Conservation (phyloP, 1,140 invertebrate genomes). For the Drosophila ambigua region DNA sequence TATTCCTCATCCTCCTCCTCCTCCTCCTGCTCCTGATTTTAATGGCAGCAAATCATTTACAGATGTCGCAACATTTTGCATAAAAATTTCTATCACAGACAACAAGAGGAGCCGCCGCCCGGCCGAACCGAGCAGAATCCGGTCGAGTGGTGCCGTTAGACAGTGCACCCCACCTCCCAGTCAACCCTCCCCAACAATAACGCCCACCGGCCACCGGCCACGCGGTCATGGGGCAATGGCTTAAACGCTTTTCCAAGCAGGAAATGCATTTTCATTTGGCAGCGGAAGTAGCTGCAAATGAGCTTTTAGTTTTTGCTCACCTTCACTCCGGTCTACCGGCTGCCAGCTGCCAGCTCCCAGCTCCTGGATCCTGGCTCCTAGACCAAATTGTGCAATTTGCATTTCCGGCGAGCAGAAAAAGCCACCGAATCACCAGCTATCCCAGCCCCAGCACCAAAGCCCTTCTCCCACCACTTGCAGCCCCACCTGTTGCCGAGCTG, state of each 20-base stretch:
- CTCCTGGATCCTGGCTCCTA: background rate
- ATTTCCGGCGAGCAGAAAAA: constrained; percentile 39
- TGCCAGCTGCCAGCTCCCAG: background rate
- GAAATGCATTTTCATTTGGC: constrained; percentile 83
- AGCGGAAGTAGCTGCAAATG: constrained; percentile 83
- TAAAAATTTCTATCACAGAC: constrained; percentile 70
- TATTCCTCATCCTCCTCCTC: constrained; percentile 1
- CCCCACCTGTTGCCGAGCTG: constrained; percentile 37
- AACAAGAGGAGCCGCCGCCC: constrained; percentile 2
- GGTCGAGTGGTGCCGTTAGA: background rate
- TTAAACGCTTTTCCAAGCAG: constrained; percentile 76
- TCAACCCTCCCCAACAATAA: too few species aligned
- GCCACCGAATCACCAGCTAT: background rate
- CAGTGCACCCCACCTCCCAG: background rate
- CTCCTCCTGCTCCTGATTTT: constrained; percentile 27
- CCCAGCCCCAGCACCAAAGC: background rate
- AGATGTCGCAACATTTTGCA: constrained; percentile 78
- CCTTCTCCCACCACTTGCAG: background rate
- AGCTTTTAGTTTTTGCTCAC: constrained; percentile 82
- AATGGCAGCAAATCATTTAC: constrained; percentile 79
- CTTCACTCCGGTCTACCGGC: constrained; percentile 31
- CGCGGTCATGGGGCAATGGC: constrained; percentile 7
- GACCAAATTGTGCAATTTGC: constrained; percentile 30
- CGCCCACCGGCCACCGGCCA: background rate
- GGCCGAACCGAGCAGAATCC: too few species aligned